Base-by-base conservation (phyloP, 2,797 vertebrate species). In the Notoglanidium macrostoma region DNA sequence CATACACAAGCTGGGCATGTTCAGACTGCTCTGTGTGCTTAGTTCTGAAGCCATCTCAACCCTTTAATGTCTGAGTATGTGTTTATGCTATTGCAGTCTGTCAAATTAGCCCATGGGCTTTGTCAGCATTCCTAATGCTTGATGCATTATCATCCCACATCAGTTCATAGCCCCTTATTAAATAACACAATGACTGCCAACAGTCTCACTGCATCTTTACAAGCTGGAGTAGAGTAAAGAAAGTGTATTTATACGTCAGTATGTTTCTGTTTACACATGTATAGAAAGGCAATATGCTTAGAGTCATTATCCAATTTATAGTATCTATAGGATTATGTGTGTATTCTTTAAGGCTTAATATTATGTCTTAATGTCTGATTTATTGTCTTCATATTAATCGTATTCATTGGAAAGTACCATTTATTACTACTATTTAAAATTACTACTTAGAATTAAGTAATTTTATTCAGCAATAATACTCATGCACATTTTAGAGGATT, bases 41-140 rank as follows among this genome's bases (percentile, higher is more conserved):
- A 85, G 84, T 82, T 90, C 83, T 92, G 89, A 92, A 91, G 90
- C 78, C 61, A 51, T 88, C 90, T 86, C 86, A 90, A 78, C 65
- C 78, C 90, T 93, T 93, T 92, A 85, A 92, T 91, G 92, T 93
- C 90, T 88, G 73, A 91, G 91, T 91, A 85, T 82, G 88, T 91
- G 90, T 92, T 88, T 92, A 90, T 92, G 65, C 89, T 89, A 84
- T 59, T 86, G 85, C 88, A 92, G 90, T 88, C 87, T 81, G 86
- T 91, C 88, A 89, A 89, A 92, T 89, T 84, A 19, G 76, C 81
- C 87, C 86, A 86, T 89, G 83, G 91, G 90, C 91, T 88, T 91
- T 90, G 85, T 91, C 87, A 91, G 89, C 59, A 86, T 86, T 84
- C 70, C 88, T 78, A 40, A 61, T 76, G 63, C 86, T 89, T 90